Percentiles rank a stretch among this genome's conserved stretches.
phyloP scores from a whole-genome alignment of 2,888 invertebrate genomes.

The Cerastis leucographa region DNA sequence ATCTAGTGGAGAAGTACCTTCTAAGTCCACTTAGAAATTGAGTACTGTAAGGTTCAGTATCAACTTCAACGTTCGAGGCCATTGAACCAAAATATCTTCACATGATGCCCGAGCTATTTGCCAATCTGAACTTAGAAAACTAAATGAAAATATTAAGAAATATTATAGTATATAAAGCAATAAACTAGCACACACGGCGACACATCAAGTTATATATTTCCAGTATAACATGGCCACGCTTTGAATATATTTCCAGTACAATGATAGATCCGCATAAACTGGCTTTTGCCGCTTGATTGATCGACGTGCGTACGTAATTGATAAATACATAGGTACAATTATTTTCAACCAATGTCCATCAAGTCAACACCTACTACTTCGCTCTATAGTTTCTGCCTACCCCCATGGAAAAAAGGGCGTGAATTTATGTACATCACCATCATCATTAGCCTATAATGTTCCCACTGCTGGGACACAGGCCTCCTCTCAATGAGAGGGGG shows the following conservation, averaged over 20 bases:
- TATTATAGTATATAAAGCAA: too few relatives aligned
- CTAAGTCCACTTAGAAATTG: constrained; percentile 19
- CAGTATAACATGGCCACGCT: too few relatives aligned
- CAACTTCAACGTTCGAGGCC: not conserved
- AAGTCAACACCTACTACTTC: not conserved
- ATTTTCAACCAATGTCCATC: not conserved
- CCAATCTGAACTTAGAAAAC: not conserved
- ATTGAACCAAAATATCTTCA: constrained; percentile 15
- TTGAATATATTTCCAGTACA: too few relatives aligned
- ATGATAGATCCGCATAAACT: too few relatives aligned
- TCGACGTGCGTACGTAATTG: too few relatives aligned
- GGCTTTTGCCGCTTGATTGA: too few relatives aligned
- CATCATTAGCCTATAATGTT: too few relatives aligned
- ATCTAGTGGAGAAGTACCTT: constrained; percentile 29
- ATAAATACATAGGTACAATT: not conserved
- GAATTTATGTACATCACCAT: too few relatives aligned
- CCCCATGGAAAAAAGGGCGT: not conserved
- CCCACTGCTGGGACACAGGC: too few relatives aligned
- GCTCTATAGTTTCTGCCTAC: not conserved
- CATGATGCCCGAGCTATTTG: not conserved
- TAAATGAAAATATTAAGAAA: not conserved
- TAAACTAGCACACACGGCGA: too few relatives aligned
- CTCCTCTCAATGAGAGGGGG: too few relatives aligned
- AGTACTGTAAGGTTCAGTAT: not conserved
- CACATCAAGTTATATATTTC: too few relatives aligned